A percentile compares a stretch with the other conserved stretches of the same genome.
These are phyloP conservation scores for Habroteleia sp. DNA, from an alignment of 2,888 invertebrate species.

Conservation along the genomic window DNA sequence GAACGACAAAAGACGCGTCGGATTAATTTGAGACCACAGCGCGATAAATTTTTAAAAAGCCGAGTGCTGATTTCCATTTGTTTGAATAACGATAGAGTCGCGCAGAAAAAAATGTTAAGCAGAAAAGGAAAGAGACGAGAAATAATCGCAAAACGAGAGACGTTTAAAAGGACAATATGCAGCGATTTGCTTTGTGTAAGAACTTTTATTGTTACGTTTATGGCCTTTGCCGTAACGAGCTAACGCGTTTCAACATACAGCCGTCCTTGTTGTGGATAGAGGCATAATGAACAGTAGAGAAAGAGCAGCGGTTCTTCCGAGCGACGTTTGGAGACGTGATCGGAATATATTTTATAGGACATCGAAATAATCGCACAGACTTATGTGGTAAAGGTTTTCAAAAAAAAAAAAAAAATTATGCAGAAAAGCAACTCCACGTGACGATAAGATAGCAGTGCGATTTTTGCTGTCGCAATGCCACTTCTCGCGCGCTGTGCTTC, in stretches of 20 bases:
- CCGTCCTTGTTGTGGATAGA: conserved; percentile 37
- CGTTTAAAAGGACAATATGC: conserved; percentile 56
- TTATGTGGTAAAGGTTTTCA: conserved; percentile 51
- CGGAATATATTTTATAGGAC: conserved; percentile 51
- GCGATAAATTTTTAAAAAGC: conserved; percentile 19
- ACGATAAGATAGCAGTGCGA: conserved; percentile 59
- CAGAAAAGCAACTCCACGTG: conserved; percentile 53
- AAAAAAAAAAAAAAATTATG: conserved; percentile 43
- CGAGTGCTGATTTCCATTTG: conserved; percentile 41
- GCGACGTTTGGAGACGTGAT: conserved; percentile 30
- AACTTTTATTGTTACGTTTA: conserved; percentile 64
- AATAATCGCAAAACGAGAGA: conserved; percentile 59
- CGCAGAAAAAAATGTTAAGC: conserved; percentile 8
- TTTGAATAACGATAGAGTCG: conserved; percentile 43
- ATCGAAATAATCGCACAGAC: conserved; percentile 39
- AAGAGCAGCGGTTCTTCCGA: conserved; percentile 40
- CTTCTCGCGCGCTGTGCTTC: conserved; percentile 67
- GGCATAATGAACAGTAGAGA: conserved; percentile 55
- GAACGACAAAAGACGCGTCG: conserved; percentile 27
- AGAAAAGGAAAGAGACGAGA: conserved; percentile 14
- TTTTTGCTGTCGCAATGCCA: conserved; percentile 65
- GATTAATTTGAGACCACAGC: conserved; percentile 26
- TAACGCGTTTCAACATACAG: conserved; percentile 54
- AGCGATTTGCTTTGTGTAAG: conserved; percentile 62
- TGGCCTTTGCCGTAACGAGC: conserved; percentile 59